These are phyloP conservation scores for Rhamphomyia laevipes DNA, from an alignment of 2,888 invertebrate genomes.

Conservation along the genomic window DNA sequence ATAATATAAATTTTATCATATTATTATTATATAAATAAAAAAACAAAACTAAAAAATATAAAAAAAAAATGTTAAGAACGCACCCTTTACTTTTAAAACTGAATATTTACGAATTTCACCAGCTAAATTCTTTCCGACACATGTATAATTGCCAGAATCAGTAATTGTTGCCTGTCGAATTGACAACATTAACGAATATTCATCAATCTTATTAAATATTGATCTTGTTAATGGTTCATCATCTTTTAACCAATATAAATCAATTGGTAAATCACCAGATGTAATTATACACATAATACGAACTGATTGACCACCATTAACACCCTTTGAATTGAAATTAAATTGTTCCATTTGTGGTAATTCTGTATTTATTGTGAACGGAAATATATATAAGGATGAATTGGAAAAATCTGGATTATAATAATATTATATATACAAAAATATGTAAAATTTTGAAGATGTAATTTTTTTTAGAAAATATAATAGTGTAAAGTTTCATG, in stretches of 20 bases:
- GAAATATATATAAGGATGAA: slow-evolving; percentile 4
- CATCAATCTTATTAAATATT: slow-evolving; percentile 39
- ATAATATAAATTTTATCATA: no score
- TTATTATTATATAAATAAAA: slow-evolving; percentile 1
- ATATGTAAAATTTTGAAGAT: slow-evolving; percentile 10
- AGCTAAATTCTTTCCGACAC: slow-evolving; percentile 45
- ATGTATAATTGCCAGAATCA: slow-evolving; percentile 45
- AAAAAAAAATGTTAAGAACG: slow-evolving; percentile 15
- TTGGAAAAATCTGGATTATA: background rate
- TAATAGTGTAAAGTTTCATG: slow-evolving; percentile 11
- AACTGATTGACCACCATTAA: slow-evolving; percentile 42
- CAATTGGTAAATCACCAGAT: slow-evolving; percentile 68
- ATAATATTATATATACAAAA: slow-evolving; percentile 6
- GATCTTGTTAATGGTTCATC: slow-evolving; percentile 32
- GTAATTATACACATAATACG: slow-evolving; percentile 53
- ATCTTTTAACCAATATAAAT: slow-evolving; percentile 52
- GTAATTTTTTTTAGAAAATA: slow-evolving; percentile 7
- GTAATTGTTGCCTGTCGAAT: slow-evolving; percentile 37
- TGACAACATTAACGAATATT: slow-evolving; percentile 39
- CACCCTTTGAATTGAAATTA: slow-evolving; percentile 39
- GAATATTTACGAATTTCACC: slow-evolving; percentile 44
- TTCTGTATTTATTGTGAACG: slow-evolving; percentile 31
- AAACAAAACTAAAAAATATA: slow-evolving; percentile 4
- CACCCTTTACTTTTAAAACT: slow-evolving; percentile 47
- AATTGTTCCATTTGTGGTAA: slow-evolving; percentile 44